Conservation (phyloP, 2,888 invertebrate species). For the Scaptomyza parva region DNA sequence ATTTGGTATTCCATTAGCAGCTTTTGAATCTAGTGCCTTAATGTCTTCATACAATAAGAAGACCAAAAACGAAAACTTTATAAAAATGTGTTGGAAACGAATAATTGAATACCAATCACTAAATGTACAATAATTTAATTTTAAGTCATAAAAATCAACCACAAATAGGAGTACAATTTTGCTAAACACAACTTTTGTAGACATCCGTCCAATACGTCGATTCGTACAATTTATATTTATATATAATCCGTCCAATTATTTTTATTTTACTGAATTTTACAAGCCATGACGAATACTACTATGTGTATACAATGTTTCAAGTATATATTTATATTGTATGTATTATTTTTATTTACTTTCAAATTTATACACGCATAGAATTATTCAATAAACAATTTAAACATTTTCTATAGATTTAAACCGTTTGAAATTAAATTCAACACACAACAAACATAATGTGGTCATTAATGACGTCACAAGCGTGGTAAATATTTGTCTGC, state of each 20-base stretch:
- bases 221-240: slow-evolving; percentile 28
- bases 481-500: slow-evolving; percentile 8
- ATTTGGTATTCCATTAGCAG: slow-evolving; percentile 1
- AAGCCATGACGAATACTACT: slow-evolving; percentile 40
- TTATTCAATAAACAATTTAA: slow-evolving; percentile 47
- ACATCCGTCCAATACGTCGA: slow-evolving; percentile 25
- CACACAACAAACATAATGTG: neutral
- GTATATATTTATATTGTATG: slow-evolving; percentile 31
- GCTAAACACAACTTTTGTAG: slow-evolving; percentile 4
- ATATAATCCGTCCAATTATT: slow-evolving; percentile 40
- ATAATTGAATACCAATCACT: slow-evolving; percentile 25
- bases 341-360: slow-evolving; percentile 34
- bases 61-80: slow-evolving; percentile 3
- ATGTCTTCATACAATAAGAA: slow-evolving; percentile 25
- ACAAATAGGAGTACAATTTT: slow-evolving; percentile 29
- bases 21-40: slow-evolving; percentile 53
- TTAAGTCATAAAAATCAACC: slow-evolving; percentile 36
- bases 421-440: slow-evolving; percentile 13
- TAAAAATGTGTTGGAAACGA: slow-evolving; percentile 23
- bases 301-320: slow-evolving; percentile 8
- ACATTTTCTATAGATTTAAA: neutral
- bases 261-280: slow-evolving; percentile 29
- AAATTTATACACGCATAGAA: slow-evolving; percentile 34
- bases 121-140: slow-evolving; percentile 46
- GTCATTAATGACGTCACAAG: slow-evolving; percentile 35